Evolutionary conservation across 2,888 invertebrate species (phyloP).

Genomic region (Athalia cordata): DNA sequence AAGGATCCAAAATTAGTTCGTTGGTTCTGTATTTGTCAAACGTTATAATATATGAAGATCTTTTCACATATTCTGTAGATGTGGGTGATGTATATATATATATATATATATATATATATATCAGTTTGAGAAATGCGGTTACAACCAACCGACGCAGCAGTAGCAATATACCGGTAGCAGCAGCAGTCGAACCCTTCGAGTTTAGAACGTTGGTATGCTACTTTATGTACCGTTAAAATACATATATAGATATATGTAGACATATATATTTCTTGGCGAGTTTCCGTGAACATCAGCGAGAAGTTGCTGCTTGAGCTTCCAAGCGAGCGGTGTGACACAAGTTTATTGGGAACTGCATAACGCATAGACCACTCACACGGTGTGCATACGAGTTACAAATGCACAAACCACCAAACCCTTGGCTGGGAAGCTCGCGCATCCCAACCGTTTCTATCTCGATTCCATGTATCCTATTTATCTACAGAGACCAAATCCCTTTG

Average conservation of each 20-base stretch:
- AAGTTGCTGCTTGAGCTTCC: neutral
- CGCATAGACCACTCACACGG: constrained; percentile 17
- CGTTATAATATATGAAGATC: constrained; percentile 1
- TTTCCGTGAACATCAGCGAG: neutral
- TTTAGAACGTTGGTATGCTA: no score
- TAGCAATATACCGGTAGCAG: no score
- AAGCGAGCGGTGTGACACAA: constrained; percentile 5
- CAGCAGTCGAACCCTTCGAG: no score
- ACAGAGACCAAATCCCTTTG: no score
- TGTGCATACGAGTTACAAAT: neutral
- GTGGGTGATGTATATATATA: no score
- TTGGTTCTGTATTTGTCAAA: constrained; percentile 13
- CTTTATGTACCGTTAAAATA: no score
- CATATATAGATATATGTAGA: no score
- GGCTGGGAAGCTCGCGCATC: neutral
- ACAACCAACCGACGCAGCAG: no score
- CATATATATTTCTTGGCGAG: neutral
- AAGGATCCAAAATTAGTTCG: constrained; percentile 1
- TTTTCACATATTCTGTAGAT: neutral
- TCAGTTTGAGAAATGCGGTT: no score
- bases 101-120: no score
- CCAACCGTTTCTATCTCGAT: no score
- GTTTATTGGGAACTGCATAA: constrained; percentile 39
- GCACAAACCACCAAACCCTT: neutral
- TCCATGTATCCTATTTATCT: no score